A percentile compares a stretch with the other conserved stretches of the same genome.
These are phyloP conservation scores for Thecocarcelia acutangulata DNA, from an alignment of 2,888 invertebrate genomes.

Conservation along the genomic window DNA sequence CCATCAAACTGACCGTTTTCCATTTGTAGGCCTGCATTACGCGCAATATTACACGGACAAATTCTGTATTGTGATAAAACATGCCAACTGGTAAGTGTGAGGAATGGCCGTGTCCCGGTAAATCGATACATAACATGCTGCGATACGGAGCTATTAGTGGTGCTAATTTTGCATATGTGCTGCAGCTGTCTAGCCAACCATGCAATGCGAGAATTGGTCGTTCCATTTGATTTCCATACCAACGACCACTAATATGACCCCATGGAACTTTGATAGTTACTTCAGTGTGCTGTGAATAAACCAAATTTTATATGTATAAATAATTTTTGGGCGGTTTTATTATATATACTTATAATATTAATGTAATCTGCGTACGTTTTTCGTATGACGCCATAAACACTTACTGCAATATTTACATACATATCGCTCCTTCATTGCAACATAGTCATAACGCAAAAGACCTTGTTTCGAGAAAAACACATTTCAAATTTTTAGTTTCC, in stretches of 20 bases:
- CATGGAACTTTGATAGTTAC: conserved; percentile 86
- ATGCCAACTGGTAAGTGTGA: conserved; percentile 85
- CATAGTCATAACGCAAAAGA: too few relatives aligned
- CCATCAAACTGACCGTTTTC: conserved; percentile 86
- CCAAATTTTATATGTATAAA: too few relatives aligned
- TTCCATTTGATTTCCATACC: conserved; percentile 86
- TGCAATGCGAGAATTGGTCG: conserved; percentile 87
- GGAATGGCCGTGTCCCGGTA: conserved; percentile 88
- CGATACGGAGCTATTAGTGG: conserved; percentile 82
- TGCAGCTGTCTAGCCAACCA: conserved; percentile 91
- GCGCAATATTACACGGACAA: conserved; percentile 82
- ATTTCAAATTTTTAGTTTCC: too few relatives aligned
- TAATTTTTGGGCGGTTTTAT: too few relatives aligned
- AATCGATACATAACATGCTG: conserved; percentile 85
- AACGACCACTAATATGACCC: conserved; percentile 86
- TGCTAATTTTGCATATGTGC: conserved; percentile 86
- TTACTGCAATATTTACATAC: too few relatives aligned
- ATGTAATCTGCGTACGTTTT: too few relatives aligned
- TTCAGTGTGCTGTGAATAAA: conserved; percentile 83
- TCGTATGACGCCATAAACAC: too few relatives aligned
- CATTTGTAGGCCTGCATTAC: conserved; percentile 86
- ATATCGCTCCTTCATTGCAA: too few relatives aligned
- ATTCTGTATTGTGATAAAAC: conserved; percentile 79
- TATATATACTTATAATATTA: too few relatives aligned
- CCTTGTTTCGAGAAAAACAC: too few relatives aligned